Evolutionary conservation across 2,888 invertebrate genomes (phyloP).

Genomic region (Aspidiotus destructor): DNA sequence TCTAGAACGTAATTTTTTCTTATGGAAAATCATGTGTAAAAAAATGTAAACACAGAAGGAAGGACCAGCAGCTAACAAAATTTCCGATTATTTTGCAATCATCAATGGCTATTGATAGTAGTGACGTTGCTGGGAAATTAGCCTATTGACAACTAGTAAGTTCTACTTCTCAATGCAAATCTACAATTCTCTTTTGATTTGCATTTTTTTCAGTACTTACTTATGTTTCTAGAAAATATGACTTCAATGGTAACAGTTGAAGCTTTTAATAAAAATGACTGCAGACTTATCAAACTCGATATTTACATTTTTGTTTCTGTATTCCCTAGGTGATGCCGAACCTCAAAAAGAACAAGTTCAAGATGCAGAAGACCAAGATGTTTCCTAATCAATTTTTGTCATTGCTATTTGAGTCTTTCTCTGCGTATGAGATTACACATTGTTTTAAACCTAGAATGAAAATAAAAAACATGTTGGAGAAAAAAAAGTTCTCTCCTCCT

Average conservation of each 20-base stretch:
- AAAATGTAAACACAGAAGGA: no score
- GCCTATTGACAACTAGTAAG: no score
- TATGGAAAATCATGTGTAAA: no score
- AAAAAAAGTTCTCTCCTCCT: constrained; percentile 19
- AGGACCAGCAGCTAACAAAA: no score
- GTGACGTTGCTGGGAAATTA: no score
- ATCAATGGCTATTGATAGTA: no score
- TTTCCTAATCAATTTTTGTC: constrained; percentile 63
- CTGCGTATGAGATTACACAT: constrained; percentile 14
- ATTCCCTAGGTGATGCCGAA: constrained; percentile 65
- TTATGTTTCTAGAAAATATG: neutral
- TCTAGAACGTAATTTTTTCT: no score
- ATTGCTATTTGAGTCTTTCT: constrained; percentile 19
- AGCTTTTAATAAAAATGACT: neutral
- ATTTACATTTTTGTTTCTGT: neutral
- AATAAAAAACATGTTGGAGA: constrained; percentile 25
- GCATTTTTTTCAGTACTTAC: no score
- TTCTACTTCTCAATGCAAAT: no score
- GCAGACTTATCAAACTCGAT: neutral
- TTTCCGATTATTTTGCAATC: no score
- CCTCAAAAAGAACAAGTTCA: constrained; percentile 75
- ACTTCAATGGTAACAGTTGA: constrained; percentile 4
- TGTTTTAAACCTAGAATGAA: constrained; percentile 16
- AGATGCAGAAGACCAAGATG: constrained; percentile 90
- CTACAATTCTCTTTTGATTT: no score